These are phyloP conservation scores for Acleris holmiana DNA, from an alignment of 2,888 invertebrate genomes.

Conservation along the genomic window DNA sequence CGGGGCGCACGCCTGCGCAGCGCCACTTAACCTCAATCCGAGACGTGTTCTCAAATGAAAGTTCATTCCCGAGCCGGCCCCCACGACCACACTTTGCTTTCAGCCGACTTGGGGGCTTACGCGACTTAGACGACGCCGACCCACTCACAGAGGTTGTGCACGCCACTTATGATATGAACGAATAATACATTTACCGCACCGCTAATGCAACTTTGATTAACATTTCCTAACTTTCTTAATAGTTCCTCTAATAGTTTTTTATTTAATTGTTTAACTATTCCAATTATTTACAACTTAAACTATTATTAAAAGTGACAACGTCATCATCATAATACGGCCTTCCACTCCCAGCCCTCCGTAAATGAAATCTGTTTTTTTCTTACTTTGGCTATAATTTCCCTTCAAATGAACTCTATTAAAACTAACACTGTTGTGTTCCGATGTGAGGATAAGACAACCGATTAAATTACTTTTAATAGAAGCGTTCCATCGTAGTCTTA, in stretches of 20 bases:
- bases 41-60: constrained; percentile 83
- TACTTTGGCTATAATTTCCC: too few species aligned
- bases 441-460: too few species aligned
- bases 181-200: constrained; percentile 6
- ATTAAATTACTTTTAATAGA: too few species aligned
- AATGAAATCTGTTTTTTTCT: too few species aligned
- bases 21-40: constrained; percentile 78
- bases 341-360: too few species aligned
- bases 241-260: neutral
- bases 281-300: too few species aligned
- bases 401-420: too few species aligned
- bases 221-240: neutral
- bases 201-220: neutral
- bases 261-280: too few species aligned
- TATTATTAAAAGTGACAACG: too few species aligned
- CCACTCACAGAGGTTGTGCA: constrained; percentile 14
- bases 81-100: constrained; percentile 68
- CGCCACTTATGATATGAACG: constrained; percentile 24
- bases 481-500: too few species aligned
- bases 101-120: constrained; percentile 58
- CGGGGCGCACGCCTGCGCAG: constrained; percentile 71
- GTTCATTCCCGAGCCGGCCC: constrained; percentile 67
- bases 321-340: too few species aligned
- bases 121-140: constrained; percentile 42
- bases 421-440: too few species aligned